A percentile compares a stretch with the other conserved stretches of the same genome.
These are phyloP conservation scores for Drosophila colorata DNA, from an alignment of 2,888 invertebrate genomes.

Conservation along the genomic window DNA sequence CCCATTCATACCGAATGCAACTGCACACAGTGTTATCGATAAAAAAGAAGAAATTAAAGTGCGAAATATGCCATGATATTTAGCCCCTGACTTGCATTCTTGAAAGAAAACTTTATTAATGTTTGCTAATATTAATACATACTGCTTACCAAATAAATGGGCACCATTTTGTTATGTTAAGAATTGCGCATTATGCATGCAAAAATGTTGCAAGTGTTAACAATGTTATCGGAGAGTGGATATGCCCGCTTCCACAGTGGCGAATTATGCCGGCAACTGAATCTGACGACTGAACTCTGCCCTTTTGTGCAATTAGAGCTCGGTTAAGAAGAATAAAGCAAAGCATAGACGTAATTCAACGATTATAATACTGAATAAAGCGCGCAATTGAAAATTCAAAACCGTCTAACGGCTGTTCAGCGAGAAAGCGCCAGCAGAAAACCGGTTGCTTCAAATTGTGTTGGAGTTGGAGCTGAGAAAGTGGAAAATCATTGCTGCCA, in stretches of 20 bases:
- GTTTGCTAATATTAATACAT: not conserved
- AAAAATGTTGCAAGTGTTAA: not conserved
- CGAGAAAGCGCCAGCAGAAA: slow-evolving; percentile 21
- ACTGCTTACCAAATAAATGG: not conserved
- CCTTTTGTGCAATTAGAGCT: slow-evolving; percentile 44
- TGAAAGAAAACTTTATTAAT: not conserved
- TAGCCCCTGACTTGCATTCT: not conserved
- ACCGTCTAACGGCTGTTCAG: slow-evolving; percentile 21
- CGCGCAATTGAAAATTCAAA: slow-evolving; percentile 53
- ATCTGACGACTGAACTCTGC: slow-evolving; percentile 53
- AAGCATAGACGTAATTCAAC: slow-evolving; percentile 4
- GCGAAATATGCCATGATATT: not conserved
- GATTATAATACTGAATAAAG: slow-evolving; percentile 37
- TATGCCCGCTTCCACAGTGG: slow-evolving; percentile 30
- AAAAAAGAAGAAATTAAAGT: not conserved
- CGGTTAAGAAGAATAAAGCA: slow-evolving; percentile 16
- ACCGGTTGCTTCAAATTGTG: slow-evolving; percentile 61
- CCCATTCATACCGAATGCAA: slow-evolving; percentile 2
- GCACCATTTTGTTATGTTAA: not conserved
- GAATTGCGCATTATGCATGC: not conserved
- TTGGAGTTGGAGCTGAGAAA: slow-evolving; percentile 5
- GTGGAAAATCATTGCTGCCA: slow-evolving; percentile 51
- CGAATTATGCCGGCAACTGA: slow-evolving; percentile 41
- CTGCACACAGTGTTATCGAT: slow-evolving; percentile 27
- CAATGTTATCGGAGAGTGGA: slow-evolving; percentile 36